Base-by-base conservation (phyloP, 2,888 invertebrate genomes). In the Ornithoptera alexandrae region DNA sequence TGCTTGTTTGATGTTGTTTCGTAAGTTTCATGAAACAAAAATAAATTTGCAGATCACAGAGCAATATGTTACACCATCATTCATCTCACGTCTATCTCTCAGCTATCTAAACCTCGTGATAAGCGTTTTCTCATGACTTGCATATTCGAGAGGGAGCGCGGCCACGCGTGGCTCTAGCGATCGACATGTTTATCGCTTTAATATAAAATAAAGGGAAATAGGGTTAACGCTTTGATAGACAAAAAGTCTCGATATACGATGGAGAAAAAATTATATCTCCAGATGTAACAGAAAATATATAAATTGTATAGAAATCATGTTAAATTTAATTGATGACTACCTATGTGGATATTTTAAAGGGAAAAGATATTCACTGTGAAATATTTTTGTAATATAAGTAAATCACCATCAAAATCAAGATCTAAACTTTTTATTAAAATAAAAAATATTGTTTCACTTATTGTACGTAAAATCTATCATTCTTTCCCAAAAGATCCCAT, bases 101-200 rank as follows among this genome's bases (percentile, higher is more conserved):
- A 79, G 78, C 80, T 87, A 88, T 87, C 90, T 85, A 84, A 84
- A 82, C 80, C 81, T 73, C 83, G 81, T 85, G 92, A 91, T 92
- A 92, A 92, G 91, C 91, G 89, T 84, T 86, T 90, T 90, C 90
- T 86, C 92, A 89, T 92, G 92, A 92, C 92, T 92, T 91, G 92
- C 92, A 92, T 92, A 89, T 90, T 84, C 80, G 76, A 70, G 78
- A 86, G 89, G 91, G 90, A 83, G 88, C 76, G 85, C 89, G 85
- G 81, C 89, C 90, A 86, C 84, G 90, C 92, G 88, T 90, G 87
- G 83, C 83, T 86, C 84, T 84, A 81, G 79, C 84, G 86, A 92
- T 91, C 92, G 92, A 90, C 92, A 92, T 92, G 91, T 92, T 92
- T 92, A 92, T 92, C 92, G 90, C 90, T 86, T 92, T 92, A 90